Evolutionary conservation across 1,140 invertebrate genomes (phyloP).

Genomic region (Tachypleus tridentatus): DNA sequence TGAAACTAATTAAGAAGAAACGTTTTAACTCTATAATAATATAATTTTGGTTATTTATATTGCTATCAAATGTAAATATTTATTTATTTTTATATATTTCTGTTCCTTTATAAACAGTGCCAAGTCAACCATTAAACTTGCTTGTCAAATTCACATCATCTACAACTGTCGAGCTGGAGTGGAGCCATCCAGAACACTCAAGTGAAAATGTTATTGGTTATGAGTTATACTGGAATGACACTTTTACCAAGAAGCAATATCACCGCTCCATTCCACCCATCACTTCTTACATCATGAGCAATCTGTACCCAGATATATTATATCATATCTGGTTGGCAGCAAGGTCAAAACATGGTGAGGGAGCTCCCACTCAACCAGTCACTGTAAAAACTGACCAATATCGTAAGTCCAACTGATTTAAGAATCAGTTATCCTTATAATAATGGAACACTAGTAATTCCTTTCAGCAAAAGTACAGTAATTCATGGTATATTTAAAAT

Average conservation of each 20-base stretch:
- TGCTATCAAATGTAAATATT: too few species aligned
- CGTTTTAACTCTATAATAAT: too few species aligned
- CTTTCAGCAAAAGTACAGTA: too few species aligned
- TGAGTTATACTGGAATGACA: constrained; percentile 95
- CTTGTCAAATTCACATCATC: constrained; percentile 50
- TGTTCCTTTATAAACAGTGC: constrained; percentile 47
- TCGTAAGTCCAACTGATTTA: constrained; percentile 53
- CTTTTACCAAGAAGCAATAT: constrained; percentile 60
- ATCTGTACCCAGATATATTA: constrained; percentile 84
- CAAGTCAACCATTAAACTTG: constrained; percentile 84
- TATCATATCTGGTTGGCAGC: constrained; percentile 95
- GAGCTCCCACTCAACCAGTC: constrained; percentile 84
- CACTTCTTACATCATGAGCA: constrained; percentile 70
- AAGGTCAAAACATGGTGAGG: constrained; percentile 77
- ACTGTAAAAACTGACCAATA: constrained; percentile 90
- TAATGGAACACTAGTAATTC: too few species aligned
- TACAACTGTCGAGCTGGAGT: constrained; percentile 69
- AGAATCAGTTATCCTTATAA: too few species aligned
- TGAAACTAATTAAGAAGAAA: neutral
- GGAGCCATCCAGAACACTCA: constrained; percentile 77
- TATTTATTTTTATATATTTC: neutral
- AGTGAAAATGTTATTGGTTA: constrained; percentile 87
- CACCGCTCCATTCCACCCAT: constrained; percentile 59
- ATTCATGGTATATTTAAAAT: too few species aligned
- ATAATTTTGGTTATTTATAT: too few species aligned